These are phyloP conservation scores for Trachelus tabidus DNA, from an alignment of 2,888 invertebrate genomes.

Conservation along the genomic window DNA sequence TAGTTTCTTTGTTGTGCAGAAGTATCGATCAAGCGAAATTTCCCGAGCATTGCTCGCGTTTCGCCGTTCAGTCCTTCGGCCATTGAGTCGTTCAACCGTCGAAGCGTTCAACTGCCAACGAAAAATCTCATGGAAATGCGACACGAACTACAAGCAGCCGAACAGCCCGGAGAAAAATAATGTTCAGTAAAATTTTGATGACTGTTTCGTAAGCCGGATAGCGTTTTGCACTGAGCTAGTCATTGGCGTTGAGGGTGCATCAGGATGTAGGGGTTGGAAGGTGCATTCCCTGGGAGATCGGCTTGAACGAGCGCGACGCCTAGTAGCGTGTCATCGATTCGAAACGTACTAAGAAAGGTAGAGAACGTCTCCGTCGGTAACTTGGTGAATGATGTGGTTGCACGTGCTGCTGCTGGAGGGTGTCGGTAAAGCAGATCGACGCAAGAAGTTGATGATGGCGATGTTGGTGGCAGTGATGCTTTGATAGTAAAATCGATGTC, in stretches of 20 bases:
- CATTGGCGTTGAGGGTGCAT: background rate
- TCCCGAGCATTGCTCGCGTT: background rate
- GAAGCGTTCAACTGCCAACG: background rate
- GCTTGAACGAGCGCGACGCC: background rate
- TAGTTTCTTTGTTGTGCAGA: background rate
- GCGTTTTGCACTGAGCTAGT: background rate
- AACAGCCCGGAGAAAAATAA: background rate
- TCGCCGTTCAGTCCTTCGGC: background rate
- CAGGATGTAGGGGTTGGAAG: background rate
- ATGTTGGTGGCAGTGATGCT: constrained; percentile 50
- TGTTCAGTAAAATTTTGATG: background rate
- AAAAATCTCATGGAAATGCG: background rate
- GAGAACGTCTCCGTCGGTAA: background rate
- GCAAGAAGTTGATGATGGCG: constrained; percentile 12
- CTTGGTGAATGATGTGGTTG: background rate
- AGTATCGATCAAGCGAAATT: background rate
- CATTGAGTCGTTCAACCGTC: background rate
- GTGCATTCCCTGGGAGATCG: background rate
- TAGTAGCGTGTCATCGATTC: background rate
- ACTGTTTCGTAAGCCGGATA: background rate
- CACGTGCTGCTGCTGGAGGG: background rate
- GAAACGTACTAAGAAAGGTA: background rate
- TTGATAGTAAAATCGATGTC: constrained; percentile 71
- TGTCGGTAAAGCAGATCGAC: background rate
- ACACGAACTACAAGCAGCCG: background rate